Evolutionary conservation across 2,888 invertebrate genomes (phyloP).

Genomic region (Linyphia triangularis): DNA sequence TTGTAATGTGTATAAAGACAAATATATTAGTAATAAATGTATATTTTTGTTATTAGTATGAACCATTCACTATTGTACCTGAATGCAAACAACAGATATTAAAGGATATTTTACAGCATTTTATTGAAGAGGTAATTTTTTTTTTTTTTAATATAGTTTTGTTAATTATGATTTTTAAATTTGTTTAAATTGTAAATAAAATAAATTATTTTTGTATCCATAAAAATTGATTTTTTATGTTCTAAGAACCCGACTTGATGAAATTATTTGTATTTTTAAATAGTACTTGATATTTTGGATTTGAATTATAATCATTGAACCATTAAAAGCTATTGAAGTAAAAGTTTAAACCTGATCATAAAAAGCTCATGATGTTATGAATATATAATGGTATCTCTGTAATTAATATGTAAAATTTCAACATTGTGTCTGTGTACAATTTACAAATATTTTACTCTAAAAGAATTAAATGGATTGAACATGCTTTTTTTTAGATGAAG

Average conservation of each 20-base stretch:
- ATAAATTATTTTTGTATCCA: no score
- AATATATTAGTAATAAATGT: not conserved
- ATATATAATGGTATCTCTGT: no score
- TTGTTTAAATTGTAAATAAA: not conserved
- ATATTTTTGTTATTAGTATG: constrained; percentile 32
- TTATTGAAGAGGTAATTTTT: constrained; percentile 43
- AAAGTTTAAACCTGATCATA: no score
- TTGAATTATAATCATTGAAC: no score
- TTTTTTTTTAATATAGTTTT: not conserved
- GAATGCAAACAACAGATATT: constrained; percentile 37
- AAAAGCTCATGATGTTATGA: no score
- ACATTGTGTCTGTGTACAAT: not conserved
- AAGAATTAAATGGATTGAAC: no score
- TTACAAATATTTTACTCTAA: not conserved
- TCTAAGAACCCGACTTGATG: no score
- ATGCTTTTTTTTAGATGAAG: constrained; percentile 46
- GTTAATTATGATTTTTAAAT: not conserved
- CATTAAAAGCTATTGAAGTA: no score
- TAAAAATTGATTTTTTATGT: no score
- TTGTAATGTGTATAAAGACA: not conserved
- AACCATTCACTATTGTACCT: constrained; percentile 44
- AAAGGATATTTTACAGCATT: constrained; percentile 63
- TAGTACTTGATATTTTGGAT: no score
- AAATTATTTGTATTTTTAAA: no score
- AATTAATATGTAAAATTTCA: no score